Evolutionary conservation across 1,140 invertebrate species (phyloP).

Genomic region (Penaeus chinensis): DNA sequence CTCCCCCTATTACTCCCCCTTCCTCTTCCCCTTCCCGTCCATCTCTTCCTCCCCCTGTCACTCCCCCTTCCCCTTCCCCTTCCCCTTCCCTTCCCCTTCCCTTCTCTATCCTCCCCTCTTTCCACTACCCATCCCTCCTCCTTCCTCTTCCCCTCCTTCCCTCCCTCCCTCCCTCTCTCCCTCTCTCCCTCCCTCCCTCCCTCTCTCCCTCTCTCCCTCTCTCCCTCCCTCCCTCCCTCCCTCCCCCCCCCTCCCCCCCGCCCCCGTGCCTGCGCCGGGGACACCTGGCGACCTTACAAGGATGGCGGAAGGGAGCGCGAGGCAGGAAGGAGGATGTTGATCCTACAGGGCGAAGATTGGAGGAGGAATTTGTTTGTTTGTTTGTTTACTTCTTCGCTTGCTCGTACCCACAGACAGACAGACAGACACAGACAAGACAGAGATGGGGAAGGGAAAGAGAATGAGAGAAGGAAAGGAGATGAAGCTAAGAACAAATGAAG

Average conservation of each 20-base stretch:
- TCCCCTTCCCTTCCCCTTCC: background rate
- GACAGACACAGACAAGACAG: too few relatives aligned
- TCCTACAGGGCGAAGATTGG: too few relatives aligned
- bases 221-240: background rate
- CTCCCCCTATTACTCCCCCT: background rate
- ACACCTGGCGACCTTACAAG: too few relatives aligned
- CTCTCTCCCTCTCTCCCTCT: background rate
- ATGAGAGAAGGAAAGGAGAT: too few relatives aligned
- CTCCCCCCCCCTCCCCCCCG: background rate
- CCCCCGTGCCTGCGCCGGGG: background rate
- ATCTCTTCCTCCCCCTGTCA: background rate
- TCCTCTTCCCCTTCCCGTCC: background rate
- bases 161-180: background rate
- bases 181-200: background rate
- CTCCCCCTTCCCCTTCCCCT: background rate
- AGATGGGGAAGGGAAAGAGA: too few relatives aligned
- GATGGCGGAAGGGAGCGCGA: too few relatives aligned
- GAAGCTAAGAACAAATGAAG: too few relatives aligned
- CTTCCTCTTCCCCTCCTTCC: conserved; percentile 9
- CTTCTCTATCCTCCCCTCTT: background rate
- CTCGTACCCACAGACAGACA: too few relatives aligned
- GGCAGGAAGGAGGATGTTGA: too few relatives aligned
- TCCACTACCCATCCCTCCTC: background rate
- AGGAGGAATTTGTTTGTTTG: background rate
- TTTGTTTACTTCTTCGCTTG: too few relatives aligned